Evolutionary conservation across 2,113 vertebrate genomes (phyloP).

Genomic region (Sialia sialis): DNA sequence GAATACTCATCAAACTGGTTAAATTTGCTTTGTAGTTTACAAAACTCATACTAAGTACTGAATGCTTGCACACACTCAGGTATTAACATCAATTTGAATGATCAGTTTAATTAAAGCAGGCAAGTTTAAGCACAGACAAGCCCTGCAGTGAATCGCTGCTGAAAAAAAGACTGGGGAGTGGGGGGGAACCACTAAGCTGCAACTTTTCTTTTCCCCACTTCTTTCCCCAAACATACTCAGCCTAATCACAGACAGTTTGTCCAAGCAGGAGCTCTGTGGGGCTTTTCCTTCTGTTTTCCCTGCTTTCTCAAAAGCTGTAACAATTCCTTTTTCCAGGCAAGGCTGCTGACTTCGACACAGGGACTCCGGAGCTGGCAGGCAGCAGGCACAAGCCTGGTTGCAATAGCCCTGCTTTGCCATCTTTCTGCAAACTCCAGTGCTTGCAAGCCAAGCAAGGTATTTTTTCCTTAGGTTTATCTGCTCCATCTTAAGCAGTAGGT

Average conservation of each 20-base stretch:
- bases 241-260: background rate
- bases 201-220: background rate
- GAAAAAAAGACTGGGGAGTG: background rate
- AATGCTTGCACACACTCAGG: background rate
- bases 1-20: background rate
- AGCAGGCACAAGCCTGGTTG: background rate
- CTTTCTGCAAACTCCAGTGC: background rate
- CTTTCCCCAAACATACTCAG: background rate
- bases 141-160: background rate
- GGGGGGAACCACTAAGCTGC: accelerated
- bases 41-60: background rate
- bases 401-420: background rate
- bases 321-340: background rate
- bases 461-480: background rate
- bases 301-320: background rate
- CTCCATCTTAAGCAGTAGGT: background rate
- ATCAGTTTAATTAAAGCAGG: background rate
- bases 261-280: background rate
- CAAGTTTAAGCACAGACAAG: background rate
- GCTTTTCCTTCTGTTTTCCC: background rate
- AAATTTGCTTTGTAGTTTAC: background rate
- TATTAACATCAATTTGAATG: background rate
- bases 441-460: background rate
- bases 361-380: background rate
- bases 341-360: background rate